These are phyloP conservation scores for Therioaphis trifolii DNA, from an alignment of 2,888 invertebrate genomes.

Conservation along the genomic window DNA sequence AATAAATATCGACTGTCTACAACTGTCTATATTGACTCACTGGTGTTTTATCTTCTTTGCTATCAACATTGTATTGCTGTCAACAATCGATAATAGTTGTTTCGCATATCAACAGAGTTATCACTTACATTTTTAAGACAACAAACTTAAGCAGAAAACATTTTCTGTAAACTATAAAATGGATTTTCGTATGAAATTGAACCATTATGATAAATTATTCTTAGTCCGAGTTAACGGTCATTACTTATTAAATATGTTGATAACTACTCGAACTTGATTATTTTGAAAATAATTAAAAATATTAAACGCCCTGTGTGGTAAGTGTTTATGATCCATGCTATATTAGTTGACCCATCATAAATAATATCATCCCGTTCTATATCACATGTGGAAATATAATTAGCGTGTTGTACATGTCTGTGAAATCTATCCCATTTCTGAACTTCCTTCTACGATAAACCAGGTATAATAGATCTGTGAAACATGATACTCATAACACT, in stretches of 20 bases:
- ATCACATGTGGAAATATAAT: conserved; percentile 36
- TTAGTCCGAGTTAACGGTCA: background rate
- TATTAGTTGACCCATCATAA: background rate
- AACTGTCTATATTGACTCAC: too few species aligned
- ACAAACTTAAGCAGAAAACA: background rate
- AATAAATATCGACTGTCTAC: too few species aligned
- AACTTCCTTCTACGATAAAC: background rate
- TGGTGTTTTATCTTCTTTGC: too few species aligned
- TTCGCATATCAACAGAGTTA: background rate
- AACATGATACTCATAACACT: conserved; percentile 27
- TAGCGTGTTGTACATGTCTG: background rate
- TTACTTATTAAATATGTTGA: conserved; percentile 12
- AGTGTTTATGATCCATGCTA: background rate
- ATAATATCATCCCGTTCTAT: background rate
- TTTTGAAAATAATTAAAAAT: conserved; percentile 20
- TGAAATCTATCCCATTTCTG: conserved; percentile 28
- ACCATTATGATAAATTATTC: background rate
- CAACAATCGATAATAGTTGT: background rate
- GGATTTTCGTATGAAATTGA: background rate
- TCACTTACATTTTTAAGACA: background rate
- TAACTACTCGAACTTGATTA: background rate
- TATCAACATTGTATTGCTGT: too few species aligned
- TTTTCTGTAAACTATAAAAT: background rate
- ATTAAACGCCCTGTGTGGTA: background rate
- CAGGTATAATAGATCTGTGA: background rate